These are phyloP conservation scores for Artibeus jamaicensis DNA, from an alignment of 2,797 vertebrate species.

Conservation along the genomic window DNA sequence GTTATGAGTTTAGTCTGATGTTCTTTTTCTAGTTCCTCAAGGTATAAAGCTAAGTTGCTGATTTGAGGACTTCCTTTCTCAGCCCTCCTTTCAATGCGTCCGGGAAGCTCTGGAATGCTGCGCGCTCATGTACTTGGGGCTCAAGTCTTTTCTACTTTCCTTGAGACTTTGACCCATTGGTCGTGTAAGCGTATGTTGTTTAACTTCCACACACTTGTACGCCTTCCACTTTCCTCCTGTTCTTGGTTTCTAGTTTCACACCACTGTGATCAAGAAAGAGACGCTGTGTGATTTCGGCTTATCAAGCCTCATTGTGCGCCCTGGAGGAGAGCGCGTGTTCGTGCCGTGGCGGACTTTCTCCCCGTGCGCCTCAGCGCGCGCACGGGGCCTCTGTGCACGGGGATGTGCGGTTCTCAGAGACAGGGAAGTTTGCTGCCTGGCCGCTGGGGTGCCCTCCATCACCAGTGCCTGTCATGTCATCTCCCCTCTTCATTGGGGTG, in stretches of 20 bases:
- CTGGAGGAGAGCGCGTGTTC: accelerated
- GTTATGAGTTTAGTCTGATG: too few relatives aligned
- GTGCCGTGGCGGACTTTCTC: accelerated
- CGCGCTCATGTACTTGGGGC: background rate
- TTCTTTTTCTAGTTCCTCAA: too few relatives aligned
- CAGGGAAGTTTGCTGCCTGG: accelerated
- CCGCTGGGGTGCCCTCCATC: background rate
- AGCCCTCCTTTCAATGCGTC: accelerated
- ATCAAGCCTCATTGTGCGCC: too few relatives aligned
- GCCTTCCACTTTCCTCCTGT: too few relatives aligned
- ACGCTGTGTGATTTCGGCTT: too few relatives aligned
- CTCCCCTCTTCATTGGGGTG: too few relatives aligned
- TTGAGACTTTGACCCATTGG: background rate
- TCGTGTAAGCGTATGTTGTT: background rate
- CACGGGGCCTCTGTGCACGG: accelerated
- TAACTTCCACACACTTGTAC: too few relatives aligned
- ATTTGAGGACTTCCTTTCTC: too few relatives aligned
- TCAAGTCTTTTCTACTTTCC: background rate
- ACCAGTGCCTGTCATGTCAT: background rate
- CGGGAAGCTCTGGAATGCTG: background rate
- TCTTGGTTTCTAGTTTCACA: too few relatives aligned
- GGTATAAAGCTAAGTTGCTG: too few relatives aligned
- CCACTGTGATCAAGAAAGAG: too few relatives aligned
- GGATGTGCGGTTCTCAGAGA: background rate
- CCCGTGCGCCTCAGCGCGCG: accelerated